A percentile compares a stretch with the other conserved stretches of the same genome.
phyloP scores from a whole-genome alignment of 2,797 vertebrate genomes.

The Acrocephalus scirpaceus region DNA sequence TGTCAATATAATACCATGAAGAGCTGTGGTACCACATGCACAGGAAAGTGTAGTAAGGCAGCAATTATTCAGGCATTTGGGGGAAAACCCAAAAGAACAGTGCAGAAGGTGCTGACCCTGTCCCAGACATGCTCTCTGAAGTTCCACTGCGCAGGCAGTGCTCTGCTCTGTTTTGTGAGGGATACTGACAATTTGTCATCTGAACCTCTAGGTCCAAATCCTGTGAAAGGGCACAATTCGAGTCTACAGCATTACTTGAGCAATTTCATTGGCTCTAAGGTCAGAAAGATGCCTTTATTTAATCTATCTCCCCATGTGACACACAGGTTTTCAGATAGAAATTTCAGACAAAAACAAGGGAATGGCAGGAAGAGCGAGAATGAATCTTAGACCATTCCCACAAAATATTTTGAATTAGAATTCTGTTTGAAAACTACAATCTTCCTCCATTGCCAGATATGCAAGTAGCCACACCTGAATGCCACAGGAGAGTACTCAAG shows the following conservation, averaged over 20 bases:
- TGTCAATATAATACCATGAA: not conserved
- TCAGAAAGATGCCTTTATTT: not conserved
- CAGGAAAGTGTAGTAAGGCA: slow-evolving; percentile 35
- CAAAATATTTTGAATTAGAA: not conserved
- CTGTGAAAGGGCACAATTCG: not conserved
- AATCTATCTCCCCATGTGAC: not conserved
- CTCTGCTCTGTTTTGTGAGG: accelerated
- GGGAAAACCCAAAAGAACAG: not conserved
- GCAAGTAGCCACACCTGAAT: not conserved
- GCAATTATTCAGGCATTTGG: not conserved
- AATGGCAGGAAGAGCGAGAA: not conserved
- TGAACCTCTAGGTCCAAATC: not conserved
- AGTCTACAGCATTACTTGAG: not conserved
- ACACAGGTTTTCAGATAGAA: not conserved
- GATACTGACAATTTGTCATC: not conserved
- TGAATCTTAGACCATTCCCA: not conserved
- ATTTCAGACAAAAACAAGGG: not conserved
- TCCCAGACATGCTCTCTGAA: not conserved
- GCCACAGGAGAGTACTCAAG: not conserved
- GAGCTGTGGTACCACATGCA: not conserved
- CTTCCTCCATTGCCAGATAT: not conserved
- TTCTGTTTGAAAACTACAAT: not conserved
- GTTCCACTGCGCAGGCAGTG: not conserved
- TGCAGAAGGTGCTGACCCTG: not conserved
- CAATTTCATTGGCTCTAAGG: not conserved